These are phyloP conservation scores for Heliconius ismenius DNA, from an alignment of 2,888 invertebrate species.

Conservation along the genomic window DNA sequence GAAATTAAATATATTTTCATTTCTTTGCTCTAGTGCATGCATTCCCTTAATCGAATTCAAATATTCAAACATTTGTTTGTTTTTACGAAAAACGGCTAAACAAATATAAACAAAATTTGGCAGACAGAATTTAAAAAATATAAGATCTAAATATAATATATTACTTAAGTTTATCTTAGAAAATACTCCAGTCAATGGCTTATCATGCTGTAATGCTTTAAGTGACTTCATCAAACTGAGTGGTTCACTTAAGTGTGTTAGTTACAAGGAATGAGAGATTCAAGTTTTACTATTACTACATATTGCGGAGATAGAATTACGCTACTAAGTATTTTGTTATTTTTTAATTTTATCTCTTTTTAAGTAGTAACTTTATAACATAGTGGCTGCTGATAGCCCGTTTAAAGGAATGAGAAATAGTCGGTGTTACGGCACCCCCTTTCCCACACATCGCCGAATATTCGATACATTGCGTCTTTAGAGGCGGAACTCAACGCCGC, in stretches of 20 bases:
- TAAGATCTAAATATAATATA: neutral
- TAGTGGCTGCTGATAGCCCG: neutral
- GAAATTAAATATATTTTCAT: no score
- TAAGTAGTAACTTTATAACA: neutral
- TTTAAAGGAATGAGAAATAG: no score
- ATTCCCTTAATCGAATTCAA: no score
- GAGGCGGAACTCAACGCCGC: no score
- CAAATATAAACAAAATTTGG: no score
- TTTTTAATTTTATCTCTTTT: neutral
- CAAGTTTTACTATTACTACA: conserved; percentile 14
- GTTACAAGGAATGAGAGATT: conserved; percentile 25
- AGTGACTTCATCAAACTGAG: conserved; percentile 43
- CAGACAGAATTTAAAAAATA: neutral
- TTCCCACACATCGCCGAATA: no score
- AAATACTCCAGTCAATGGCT: conserved; percentile 27
- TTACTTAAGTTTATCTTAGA: conserved; percentile 9
- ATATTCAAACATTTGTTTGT: no score
- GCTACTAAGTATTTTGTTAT: neutral
- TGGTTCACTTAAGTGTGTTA: conserved; percentile 36
- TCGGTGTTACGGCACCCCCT: no score
- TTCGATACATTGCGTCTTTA: no score
- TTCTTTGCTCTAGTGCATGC: no score
- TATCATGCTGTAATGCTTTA: conserved; percentile 41
- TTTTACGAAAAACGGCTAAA: no score
- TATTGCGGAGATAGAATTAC: conserved; percentile 14